These are phyloP conservation scores for Myripristis jacobus DNA, from an alignment of 2,797 vertebrate species.

Conservation along the genomic window DNA sequence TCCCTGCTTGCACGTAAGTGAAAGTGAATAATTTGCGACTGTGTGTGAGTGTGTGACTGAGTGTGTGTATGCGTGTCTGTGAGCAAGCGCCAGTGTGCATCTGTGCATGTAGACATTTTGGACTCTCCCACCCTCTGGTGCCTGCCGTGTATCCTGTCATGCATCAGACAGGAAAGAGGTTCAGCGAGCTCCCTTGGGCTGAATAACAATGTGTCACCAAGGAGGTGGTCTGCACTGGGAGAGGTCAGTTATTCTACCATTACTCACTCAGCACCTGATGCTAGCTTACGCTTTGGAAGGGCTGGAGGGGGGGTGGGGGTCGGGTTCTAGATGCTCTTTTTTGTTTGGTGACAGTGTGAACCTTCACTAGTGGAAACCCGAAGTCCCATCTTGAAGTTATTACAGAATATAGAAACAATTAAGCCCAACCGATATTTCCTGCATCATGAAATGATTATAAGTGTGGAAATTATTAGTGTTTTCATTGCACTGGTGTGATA, in stretches of 20 bases:
- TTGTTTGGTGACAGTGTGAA: constrained; percentile 4
- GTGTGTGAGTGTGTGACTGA: neutral
- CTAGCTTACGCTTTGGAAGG: neutral
- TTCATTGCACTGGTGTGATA: constrained; percentile 29
- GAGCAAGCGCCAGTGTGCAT: neutral
- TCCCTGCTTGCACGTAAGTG: constrained; percentile 9
- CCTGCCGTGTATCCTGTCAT: neutral
- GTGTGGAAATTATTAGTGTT: constrained; percentile 45
- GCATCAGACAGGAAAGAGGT: constrained; percentile 27
- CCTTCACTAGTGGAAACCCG: neutral
- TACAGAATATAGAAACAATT: constrained; percentile 27
- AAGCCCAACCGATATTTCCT: constrained; percentile 31
- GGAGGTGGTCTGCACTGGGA: constrained; percentile 3
- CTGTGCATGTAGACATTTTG: constrained; percentile 12
- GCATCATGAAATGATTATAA: constrained; percentile 52
- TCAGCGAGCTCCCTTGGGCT: neutral
- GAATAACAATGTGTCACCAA: constrained; percentile 6
- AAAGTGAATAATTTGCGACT: constrained; percentile 20
- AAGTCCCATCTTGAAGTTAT: constrained; percentile 43
- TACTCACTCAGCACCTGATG: neutral
- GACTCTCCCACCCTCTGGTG: constrained; percentile 33
- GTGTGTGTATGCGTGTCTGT: constrained; percentile 1
- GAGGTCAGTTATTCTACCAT: constrained; percentile 1
- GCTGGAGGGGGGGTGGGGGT: neutral
- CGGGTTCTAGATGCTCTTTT: neutral